Percentiles rank a stretch among this genome's conserved stretches.
phyloP scores from a whole-genome alignment of 2,797 vertebrate species.

The Coregonus suidteri region DNA sequence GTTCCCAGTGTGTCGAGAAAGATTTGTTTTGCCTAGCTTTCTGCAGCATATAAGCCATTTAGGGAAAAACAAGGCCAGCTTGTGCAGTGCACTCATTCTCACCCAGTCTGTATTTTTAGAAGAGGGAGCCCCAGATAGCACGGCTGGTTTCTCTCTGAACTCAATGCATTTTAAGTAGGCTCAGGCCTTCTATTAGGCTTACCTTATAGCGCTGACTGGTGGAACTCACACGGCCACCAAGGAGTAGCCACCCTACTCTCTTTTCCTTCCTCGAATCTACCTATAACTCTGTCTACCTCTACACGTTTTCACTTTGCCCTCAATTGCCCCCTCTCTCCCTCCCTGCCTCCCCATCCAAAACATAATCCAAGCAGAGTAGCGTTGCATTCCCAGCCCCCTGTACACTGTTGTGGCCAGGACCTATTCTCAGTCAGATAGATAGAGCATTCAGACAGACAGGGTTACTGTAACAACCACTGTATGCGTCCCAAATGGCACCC shows the following conservation, averaged over 20 bases:
- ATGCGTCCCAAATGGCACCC: no score
- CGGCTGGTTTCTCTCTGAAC: conserved; percentile 43
- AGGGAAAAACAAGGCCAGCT: conserved; percentile 63
- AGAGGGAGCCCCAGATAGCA: conserved; percentile 56
- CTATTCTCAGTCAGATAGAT: background rate
- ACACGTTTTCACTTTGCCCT: background rate
- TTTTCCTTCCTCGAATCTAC: background rate
- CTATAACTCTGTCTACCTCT: background rate
- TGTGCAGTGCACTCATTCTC: conserved; percentile 37
- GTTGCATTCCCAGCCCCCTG: background rate
- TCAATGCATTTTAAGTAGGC: conserved; percentile 59
- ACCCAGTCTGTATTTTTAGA: conserved; percentile 60
- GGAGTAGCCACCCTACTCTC: conserved; percentile 29
- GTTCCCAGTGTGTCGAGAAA: conserved; percentile 3
- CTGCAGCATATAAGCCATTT: conserved; percentile 38
- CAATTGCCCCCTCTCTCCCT: background rate
- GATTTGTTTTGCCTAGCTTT: conserved; percentile 42
- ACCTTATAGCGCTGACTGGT: conserved; percentile 33
- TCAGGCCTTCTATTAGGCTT: conserved; percentile 39
- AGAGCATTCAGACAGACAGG: no score
- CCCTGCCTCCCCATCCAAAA: background rate
- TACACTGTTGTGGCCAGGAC: background rate
- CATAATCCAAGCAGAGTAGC: no score
- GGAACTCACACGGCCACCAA: conserved; percentile 22
- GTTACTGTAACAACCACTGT: no score